A percentile compares a stretch with the other conserved stretches of the same genome.
These are phyloP conservation scores for Liparis tanakae DNA, from an alignment of 2,797 vertebrate species.

Conservation along the genomic window DNA sequence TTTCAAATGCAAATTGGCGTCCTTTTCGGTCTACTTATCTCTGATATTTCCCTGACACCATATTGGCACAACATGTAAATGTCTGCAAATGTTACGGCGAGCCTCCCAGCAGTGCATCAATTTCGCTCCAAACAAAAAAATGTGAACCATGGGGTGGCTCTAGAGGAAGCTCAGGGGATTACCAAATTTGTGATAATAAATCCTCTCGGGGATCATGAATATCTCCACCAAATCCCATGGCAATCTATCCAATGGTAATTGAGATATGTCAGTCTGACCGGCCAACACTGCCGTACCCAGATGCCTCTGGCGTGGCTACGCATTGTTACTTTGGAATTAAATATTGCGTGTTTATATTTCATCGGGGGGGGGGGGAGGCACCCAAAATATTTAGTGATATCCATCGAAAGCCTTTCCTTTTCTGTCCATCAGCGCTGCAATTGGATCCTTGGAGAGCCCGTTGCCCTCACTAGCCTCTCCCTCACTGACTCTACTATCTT, in stretches of 20 bases:
- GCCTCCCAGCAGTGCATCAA: conserved; percentile 1
- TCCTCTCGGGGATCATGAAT: neutral
- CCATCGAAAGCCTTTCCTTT: conserved; percentile 44
- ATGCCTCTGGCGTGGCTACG: neutral
- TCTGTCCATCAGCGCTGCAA: conserved; percentile 53
- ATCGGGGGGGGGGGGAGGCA: conserved; percentile 31
- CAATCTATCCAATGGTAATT: conserved; percentile 1
- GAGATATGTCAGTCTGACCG: neutral
- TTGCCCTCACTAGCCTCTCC: conserved; percentile 79
- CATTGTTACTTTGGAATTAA: conserved; percentile 25
- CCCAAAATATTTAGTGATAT: conserved; percentile 66
- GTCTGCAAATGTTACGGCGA: neutral
- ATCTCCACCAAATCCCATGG: neutral
- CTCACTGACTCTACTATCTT: conserved; percentile 84
- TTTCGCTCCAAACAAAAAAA: neutral
- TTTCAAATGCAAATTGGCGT: neutral
- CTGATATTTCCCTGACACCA: neutral
- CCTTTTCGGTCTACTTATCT: neutral
- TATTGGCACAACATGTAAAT: neutral
- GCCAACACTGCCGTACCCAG: too few relatives aligned
- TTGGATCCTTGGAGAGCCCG: conserved; percentile 72
- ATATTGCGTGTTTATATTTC: conserved; percentile 45
- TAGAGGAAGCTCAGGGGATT: neutral
- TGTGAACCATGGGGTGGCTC: neutral
- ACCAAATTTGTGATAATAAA: neutral